phyloP scores from a whole-genome alignment of 2,888 invertebrate species.

The Cheilosia pagana region DNA sequence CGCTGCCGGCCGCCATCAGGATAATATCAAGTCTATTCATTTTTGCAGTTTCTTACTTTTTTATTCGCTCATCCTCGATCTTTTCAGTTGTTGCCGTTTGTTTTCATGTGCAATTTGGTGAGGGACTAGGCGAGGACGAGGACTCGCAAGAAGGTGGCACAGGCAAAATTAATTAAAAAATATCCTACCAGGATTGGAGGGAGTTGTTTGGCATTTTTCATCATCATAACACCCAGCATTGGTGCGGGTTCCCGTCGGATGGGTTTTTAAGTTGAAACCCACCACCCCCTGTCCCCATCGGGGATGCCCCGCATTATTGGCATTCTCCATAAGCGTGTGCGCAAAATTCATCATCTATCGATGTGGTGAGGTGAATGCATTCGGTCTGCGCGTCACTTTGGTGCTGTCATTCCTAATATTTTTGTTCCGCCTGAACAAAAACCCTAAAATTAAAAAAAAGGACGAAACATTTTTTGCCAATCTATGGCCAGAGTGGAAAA shows the following conservation, averaged over 20 bases:
- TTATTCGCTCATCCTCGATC: not conserved
- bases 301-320: conserved; percentile 54
- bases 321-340: conserved; percentile 27
- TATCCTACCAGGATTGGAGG: conserved; percentile 37
- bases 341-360: not conserved
- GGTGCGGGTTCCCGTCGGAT: not conserved
- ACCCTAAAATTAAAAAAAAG: conserved; percentile 24
- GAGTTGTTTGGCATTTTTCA: conserved; percentile 68
- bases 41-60: not conserved
- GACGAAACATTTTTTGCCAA: conserved; percentile 13
- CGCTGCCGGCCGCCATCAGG: conserved; percentile 22
- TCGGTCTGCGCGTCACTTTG: not conserved
- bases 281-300: conserved; percentile 13
- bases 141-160: conserved; percentile 60
- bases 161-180: conserved; percentile 74
- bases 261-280: not conserved
- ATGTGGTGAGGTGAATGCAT: conserved; percentile 36
- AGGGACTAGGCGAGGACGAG: conserved; percentile 14
- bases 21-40: conserved; percentile 45
- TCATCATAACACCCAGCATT: conserved; percentile 53
- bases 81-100: conserved; percentile 22
- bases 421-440: conserved; percentile 17
- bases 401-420: conserved; percentile 39
- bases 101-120: conserved; percentile 23
- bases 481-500: conserved; percentile 7